Evolutionary conservation across 2,888 invertebrate species (phyloP).

Genomic region (Nasonia oneida): DNA sequence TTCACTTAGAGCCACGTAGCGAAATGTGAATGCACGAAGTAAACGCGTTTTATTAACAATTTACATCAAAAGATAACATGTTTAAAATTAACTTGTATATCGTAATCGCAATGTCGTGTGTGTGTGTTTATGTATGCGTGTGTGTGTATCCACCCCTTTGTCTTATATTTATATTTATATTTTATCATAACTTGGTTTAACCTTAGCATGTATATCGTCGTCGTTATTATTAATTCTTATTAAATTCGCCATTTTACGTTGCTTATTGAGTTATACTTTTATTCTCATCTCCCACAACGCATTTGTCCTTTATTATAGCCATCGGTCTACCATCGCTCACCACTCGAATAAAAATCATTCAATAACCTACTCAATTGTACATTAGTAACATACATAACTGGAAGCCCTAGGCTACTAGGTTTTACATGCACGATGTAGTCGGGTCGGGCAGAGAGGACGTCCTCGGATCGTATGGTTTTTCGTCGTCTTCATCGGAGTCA

Average conservation of each 20-base stretch:
- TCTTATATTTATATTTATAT: slow-evolving; percentile 25
- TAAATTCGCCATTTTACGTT: slow-evolving; percentile 40
- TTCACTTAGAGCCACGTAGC: slow-evolving; percentile 39
- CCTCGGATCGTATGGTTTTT: slow-evolving; percentile 60
- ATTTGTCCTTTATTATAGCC: slow-evolving; percentile 19
- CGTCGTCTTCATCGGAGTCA: slow-evolving; percentile 42
- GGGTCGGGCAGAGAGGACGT: slow-evolving; percentile 71
- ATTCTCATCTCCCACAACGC: slow-evolving; percentile 29
- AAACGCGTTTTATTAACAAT: slow-evolving; percentile 63
- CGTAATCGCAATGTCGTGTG: slow-evolving; percentile 62
- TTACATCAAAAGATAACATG: slow-evolving; percentile 77
- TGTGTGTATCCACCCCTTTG: slow-evolving; percentile 37
- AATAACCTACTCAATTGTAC: slow-evolving; percentile 76
- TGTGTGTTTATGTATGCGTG: neutral
- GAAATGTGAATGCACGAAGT: slow-evolving; percentile 45
- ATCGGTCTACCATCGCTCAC: slow-evolving; percentile 16
- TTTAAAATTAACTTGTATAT: slow-evolving; percentile 73
- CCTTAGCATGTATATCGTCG: slow-evolving; percentile 9
- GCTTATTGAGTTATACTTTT: slow-evolving; percentile 28
- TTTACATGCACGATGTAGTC: slow-evolving; percentile 78
- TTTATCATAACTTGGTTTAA: slow-evolving; percentile 33
- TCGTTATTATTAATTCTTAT: neutral
- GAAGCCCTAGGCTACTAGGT: slow-evolving; percentile 79
- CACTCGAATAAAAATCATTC: slow-evolving; percentile 74
- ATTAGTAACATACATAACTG: slow-evolving; percentile 78